Evolutionary conservation across 2,797 vertebrate species (phyloP), one percentile per base, ranked within the genome.

Genomic region (Sebastes goodei): DNA sequence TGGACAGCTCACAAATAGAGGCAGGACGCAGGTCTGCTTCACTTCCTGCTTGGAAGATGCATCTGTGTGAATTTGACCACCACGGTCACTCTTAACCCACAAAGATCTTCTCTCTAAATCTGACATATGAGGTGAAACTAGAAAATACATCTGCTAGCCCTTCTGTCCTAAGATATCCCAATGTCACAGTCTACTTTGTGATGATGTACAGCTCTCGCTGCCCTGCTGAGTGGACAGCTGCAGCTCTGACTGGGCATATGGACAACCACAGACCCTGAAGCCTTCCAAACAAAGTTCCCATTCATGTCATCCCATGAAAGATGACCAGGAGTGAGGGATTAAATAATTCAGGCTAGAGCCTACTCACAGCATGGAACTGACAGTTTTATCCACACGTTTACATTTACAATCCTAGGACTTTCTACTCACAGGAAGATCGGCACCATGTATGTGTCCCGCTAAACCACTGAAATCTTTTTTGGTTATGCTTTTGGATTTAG

Each of bases 1-100:
- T 88, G 87, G 87, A 73, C 77, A 80, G 27, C 21, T 55, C 79
- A 78, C 86, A 92, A 93, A 94, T 88, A 92, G 83, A 88, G 85
- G 86, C 33, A 79, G 62, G 76, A 76, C 61, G 10, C 71, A 42
- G 46, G 46, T n/a, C 6, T 2, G 27, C 71, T 61, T 76, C 64
- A 78, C 81, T 76, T 87, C 84, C 85, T 86, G 70, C 67, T 71
- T 42, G 23, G 65, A 69, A 84, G 65, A 68, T 53, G 70, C 15
- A 29, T 77, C n/a, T 61, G 53, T 57, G 23, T 72, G 71, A 66
- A 33, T 71, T 30, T 53, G 78, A 74, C 59, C 59, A 57, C 62
- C 27, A 14, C 4, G 1, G 71, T 23, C 69, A 64, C 63, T 73
- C 63, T 80, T 78, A 74, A 79, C 65, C 66, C 25, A 10, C 7